These are phyloP conservation scores for Otus sunia DNA, from an alignment of 2,113 vertebrate species.

Conservation along the genomic window DNA sequence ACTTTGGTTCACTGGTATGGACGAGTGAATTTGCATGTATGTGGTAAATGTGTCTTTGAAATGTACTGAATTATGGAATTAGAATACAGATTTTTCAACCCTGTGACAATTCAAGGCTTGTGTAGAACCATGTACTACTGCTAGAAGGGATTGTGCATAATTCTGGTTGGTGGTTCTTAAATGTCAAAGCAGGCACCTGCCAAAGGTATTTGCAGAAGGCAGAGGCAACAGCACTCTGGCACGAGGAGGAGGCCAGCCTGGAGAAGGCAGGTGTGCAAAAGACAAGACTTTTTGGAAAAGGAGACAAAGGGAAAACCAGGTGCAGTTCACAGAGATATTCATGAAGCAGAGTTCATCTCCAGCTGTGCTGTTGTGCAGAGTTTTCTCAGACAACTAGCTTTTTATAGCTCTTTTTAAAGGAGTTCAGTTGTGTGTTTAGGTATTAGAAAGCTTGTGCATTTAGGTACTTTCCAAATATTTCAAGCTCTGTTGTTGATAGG, in stretches of 20 bases:
- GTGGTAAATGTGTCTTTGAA: not conserved
- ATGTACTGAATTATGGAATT: not conserved
- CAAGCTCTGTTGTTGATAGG: not conserved
- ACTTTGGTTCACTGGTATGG: not conserved
- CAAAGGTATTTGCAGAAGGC: not conserved
- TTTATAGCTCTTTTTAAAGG: not conserved
- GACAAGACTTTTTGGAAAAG: not conserved
- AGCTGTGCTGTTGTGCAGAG: not conserved
- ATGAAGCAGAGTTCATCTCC: not conserved
- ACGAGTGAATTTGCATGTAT: fast-evolving
- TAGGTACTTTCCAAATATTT: not conserved
- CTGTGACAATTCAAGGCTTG: not conserved
- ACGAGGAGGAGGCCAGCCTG: not conserved
- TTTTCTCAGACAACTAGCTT: not conserved
- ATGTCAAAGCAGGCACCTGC: not conserved
- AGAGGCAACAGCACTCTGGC: not conserved
- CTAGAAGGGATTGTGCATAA: not conserved
- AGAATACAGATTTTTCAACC: not conserved
- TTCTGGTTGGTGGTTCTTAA: not conserved
- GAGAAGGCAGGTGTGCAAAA: not conserved
- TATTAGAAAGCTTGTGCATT: not conserved
- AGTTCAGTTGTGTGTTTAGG: not conserved
- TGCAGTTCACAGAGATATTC: not conserved
- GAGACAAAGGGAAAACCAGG: not conserved
- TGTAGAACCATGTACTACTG: not conserved